Base-by-base conservation (phyloP, 1,140 invertebrate species). In the Drosophila kohkoa region DNA sequence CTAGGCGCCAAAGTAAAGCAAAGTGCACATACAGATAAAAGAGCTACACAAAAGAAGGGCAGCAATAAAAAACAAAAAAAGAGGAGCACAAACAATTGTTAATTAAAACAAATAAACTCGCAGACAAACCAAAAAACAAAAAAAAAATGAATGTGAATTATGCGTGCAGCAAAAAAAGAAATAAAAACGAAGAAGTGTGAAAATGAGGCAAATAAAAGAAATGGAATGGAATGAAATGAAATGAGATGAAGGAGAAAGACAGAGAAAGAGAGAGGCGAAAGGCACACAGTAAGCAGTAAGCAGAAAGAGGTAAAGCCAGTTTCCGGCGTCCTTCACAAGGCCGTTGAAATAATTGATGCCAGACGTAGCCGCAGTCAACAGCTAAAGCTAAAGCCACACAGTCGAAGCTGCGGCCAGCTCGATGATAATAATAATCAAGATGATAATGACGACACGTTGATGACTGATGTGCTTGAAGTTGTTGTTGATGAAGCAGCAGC, bases 281-380 rank as follows among this genome's bases (percentile, higher is more conserved):
- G 66, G 57, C 20, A 25, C 20, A 25, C 3, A 25, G 20, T 25
- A 25, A 20, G 20, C 55, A 69, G 25, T 5, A 45, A 54, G 52
- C 20, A 32, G 52, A 55, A 75, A 72, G 58, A 72, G 73, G 67
- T 64, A 41, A 81, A 90, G 75, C 85, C 68, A 89, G 85, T 89
- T 89, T 89, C 86, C 85, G 81, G 85, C 85, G 85, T 89, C 85
- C 85, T 89, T 89, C 85, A 89, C 85, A 89, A 89, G 85, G 85
- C 85, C 85, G 86, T 89, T 89, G 70, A 63, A 75, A 64, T 74
- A 68, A 82, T 71, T 75, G 75, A 63, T 73, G 81, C 35, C 35
- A 38, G 35, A 7, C 35, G 8, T 77, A 30, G 77, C 65, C 66
- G 35, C 38, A 16, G 11, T 43, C n/a, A 49, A 25, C 20, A 25